Base-by-base conservation (phyloP, 1,140 invertebrate species). In the Musca domestica region DNA sequence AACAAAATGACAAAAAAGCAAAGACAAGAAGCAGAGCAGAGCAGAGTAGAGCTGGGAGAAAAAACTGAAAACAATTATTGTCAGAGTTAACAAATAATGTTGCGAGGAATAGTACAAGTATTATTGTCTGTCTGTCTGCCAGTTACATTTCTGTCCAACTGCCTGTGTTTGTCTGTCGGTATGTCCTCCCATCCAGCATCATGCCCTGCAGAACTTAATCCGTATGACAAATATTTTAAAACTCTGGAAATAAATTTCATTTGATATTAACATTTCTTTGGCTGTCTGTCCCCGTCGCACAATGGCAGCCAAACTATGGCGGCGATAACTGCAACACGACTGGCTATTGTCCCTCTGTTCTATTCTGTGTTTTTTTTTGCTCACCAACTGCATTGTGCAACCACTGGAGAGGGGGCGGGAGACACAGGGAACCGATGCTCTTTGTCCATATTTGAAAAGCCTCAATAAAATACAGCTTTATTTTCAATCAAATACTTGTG, bases 191-290 rank as follows among this genome's bases (percentile, higher is more conserved):
- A 19, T 41, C 17, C 34, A 5, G 9, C 34, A 41, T 9, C 34
- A 41, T 19, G 30, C 27, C 27, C 7, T 34, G 56, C 19, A 17
- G 56, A 34, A 61, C 56, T 61, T 61, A 61, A 61, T 61, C 56
- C 56, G 56, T 20, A 58, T 61, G 56, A 61, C 27, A 61, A 61
- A 61, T 61, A 61, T 61, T 61, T 61, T 17, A 19, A 61, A 61
- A 17, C 56, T 61, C n/a, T 17, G 34, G 56, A 34, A 61, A 61
- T 61, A 61, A 61, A 15, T 61, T 61, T 61, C 34, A 61, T 61
- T 61, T 34, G 27, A n/a, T 34, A 61, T 61, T 27, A 61, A 9
- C 34, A 12, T 12, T 41, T 41, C 34, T 41, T 12, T 41, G 34
- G 5, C 12, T 41, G 34, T 41, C n/a, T n/a, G n/a, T 41, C 6